Base-by-base conservation (phyloP, 2,113 vertebrate genomes). In the Spermophilus dauricus region DNA sequence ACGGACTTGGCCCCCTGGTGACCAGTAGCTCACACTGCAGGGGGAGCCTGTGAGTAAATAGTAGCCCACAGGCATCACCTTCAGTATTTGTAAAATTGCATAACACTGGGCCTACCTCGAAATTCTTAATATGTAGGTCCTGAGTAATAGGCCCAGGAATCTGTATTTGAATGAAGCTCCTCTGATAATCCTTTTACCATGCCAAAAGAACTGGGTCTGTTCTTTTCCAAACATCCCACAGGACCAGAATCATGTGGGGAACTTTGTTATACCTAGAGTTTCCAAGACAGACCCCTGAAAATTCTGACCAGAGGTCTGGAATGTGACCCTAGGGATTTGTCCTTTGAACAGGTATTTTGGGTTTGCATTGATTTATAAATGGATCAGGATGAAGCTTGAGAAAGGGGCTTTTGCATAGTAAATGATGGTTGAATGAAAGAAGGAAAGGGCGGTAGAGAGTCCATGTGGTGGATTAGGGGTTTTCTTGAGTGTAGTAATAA, bases 141-240 rank as follows among this genome's bases (percentile, higher is more conserved):
- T 51, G 14, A 10, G 39, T 32, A 14, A 56, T 9, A 24, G 65
- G 34, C 9, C 16, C 18, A 48, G 42, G 61, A 86, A 83, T 78
- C 34, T 85, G 78, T 67, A 53, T 97, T 80, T 72, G 77, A 58
- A 77, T 78, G 26, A 72, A 84, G 63, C 37, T 81, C 69, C 37
- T 67, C 70, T 88, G 14, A 48, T 70, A 73, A 48, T 39, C 32
- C 34, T 42, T 22, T 96, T 28, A 85, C 22, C 53, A 53, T 42
- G 10, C 17, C 73, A 80, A 75, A 63, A 94, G 72, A 91, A 78
- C 14, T 37, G 53, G 34, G 28, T 34, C 72, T 42, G 30, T 58
- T 75, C 65, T 94, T 94, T 89, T 63, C 53, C 16, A 45, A 51
- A 67, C 20, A 78, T 80, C 58, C 45, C 24, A 63, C 65, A 69